These are phyloP conservation scores for Microtus montanus DNA, from an alignment of 2,113 vertebrate genomes.

Conservation along the genomic window DNA sequence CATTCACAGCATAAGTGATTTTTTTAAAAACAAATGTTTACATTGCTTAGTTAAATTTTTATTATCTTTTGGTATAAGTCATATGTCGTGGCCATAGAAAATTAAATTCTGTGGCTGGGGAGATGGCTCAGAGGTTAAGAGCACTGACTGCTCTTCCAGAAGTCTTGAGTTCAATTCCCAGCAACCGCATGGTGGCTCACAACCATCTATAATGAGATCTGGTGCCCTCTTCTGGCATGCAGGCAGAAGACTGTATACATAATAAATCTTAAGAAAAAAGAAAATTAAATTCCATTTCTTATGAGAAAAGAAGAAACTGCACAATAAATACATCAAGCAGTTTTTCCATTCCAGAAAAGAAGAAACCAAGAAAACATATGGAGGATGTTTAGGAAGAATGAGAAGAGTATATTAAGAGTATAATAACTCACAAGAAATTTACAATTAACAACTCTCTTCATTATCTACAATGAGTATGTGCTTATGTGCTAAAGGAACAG, in stretches of 20 bases:
- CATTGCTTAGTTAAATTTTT: neutral
- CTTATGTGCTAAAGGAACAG: slow-evolving; percentile 19
- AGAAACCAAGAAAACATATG: slow-evolving; percentile 44
- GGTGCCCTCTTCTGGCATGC: neutral
- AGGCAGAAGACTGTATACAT: neutral
- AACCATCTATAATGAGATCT: neutral
- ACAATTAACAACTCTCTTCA: neutral
- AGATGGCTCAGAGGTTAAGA: neutral
- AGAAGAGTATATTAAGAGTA: slow-evolving; percentile 1
- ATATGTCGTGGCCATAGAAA: slow-evolving; percentile 1
- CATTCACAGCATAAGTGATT: neutral
- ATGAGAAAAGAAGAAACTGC: slow-evolving; percentile 22
- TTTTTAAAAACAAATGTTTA: neutral
- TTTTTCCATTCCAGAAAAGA: slow-evolving; percentile 55
- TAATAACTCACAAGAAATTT: slow-evolving; percentile 20
- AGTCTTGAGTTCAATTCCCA: neutral
- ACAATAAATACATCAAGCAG: neutral
- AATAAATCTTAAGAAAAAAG: slow-evolving; percentile 17
- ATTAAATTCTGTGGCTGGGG: slow-evolving; percentile 1
- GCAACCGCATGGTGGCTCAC: neutral
- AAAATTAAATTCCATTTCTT: slow-evolving; percentile 54
- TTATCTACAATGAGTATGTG: neutral
- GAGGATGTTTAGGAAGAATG: slow-evolving; percentile 12
- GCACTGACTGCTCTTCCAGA: neutral
- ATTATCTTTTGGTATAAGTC: neutral